These are phyloP conservation scores for Patiria miniata DNA, from an alignment of 35 echinoderm and acorn worm genomes.

Conservation along the genomic window DNA sequence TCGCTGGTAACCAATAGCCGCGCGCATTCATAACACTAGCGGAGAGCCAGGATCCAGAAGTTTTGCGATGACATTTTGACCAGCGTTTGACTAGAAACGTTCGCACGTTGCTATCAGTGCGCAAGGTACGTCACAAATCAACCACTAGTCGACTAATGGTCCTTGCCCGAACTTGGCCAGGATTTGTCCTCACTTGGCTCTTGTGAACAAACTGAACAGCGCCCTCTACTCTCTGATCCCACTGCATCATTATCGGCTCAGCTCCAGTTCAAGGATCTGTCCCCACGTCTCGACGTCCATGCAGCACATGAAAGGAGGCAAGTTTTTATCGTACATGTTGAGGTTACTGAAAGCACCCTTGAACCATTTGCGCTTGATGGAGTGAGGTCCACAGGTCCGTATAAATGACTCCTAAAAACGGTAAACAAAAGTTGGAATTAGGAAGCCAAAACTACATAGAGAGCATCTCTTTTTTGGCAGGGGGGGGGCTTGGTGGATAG, in stretches of 20 bases:
- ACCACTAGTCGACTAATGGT: too few relatives aligned
- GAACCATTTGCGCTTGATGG: constrained; percentile 58
- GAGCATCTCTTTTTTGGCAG: background rate
- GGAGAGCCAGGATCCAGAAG: too few relatives aligned
- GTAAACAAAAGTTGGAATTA: background rate
- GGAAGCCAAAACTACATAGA: background rate
- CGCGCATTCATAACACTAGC: too few relatives aligned
- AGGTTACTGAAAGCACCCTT: constrained; percentile 64
- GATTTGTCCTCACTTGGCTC: too few relatives aligned
- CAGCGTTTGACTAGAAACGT: too few relatives aligned
- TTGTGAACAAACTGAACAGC: too few relatives aligned
- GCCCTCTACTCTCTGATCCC: too few relatives aligned
- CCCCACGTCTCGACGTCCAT: constrained; percentile 75
- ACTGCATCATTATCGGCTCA: constrained; percentile 39
- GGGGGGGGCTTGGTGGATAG: background rate
- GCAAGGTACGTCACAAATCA: too few relatives aligned
- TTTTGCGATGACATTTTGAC: too few relatives aligned
- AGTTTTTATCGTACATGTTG: constrained; percentile 33
- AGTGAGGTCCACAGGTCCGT: constrained; percentile 53
- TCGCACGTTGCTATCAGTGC: too few relatives aligned
- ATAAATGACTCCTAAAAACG: constrained; percentile 65
- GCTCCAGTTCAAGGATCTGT: constrained; percentile 62
- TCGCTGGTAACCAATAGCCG: too few relatives aligned
- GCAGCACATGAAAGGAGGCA: constrained; percentile 43
- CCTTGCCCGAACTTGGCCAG: too few relatives aligned